These are phyloP conservation scores for Cancer borealis DNA, from an alignment of 2,888 invertebrate species.

Conservation along the genomic window DNA sequence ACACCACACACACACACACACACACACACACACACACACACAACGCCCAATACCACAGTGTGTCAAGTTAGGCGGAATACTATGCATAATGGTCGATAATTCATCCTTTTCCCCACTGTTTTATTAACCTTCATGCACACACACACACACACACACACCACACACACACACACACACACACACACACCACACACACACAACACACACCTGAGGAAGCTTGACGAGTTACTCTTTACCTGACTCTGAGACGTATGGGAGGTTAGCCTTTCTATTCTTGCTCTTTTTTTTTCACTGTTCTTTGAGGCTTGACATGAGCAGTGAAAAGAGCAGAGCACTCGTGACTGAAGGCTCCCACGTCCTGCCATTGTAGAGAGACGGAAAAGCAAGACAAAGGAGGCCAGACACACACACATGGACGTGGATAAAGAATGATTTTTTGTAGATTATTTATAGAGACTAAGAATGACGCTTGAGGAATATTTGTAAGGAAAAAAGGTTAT, in stretches of 20 bases:
- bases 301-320: neutral
- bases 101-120: neutral
- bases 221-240: neutral
- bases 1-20: slow-evolving; percentile 56
- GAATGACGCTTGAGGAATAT: neutral
- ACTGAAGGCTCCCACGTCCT: neutral
- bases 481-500: no score
- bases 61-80: neutral
- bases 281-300: neutral
- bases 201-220: neutral
- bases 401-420: slow-evolving; percentile 43
- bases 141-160: neutral
- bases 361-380: slow-evolving; percentile 14
- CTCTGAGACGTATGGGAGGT: neutral
- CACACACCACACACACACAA: no score
- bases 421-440: neutral
- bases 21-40: slow-evolving; percentile 53
- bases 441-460: neutral
- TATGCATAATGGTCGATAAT: neutral
- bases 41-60: slow-evolving; percentile 27
- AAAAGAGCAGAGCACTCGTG: slow-evolving; percentile 1
- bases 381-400: neutral
- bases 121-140: neutral
- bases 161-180: no score
- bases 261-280: neutral